Percentiles rank a stretch among this genome's conserved stretches.
Conservation (phyloP, 2,797 vertebrate genomes). For the Enteromius radiatus region DNA sequence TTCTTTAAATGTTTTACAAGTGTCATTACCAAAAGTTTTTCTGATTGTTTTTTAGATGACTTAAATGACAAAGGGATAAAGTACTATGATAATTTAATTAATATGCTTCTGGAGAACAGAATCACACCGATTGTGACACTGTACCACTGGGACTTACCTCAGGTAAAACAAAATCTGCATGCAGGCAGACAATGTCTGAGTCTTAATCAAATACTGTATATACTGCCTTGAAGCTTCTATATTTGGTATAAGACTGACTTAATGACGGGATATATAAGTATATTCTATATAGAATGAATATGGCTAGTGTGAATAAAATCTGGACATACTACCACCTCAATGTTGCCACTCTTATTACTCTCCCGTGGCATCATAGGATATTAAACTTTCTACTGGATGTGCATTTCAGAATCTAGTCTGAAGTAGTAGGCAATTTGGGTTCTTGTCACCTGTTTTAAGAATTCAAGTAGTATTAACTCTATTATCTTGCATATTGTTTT, state of each 20-base stretch:
- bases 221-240: not conserved
- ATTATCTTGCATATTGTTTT: not conserved
- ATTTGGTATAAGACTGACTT: not conserved
- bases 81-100: slow-evolving; percentile 87
- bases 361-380: not conserved
- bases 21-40: not conserved
- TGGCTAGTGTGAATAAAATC: not conserved
- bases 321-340: not conserved
- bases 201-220: not conserved
- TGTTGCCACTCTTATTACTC: not conserved
- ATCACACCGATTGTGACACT: slow-evolving; percentile 88
- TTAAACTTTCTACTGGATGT: not conserved
- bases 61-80: slow-evolving; percentile 86
- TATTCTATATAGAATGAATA: not conserved
- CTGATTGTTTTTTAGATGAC: slow-evolving; percentile 74
- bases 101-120: slow-evolving; percentile 84
- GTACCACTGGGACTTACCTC: slow-evolving; percentile 93
- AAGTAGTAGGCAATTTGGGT: not conserved
- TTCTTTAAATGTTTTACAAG: not conserved
- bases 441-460: not conserved
- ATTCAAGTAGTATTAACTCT: not conserved
- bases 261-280: not conserved
- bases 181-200: not conserved
- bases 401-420: not conserved
- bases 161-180: slow-evolving; percentile 71